phyloP scores from a whole-genome alignment of 1,140 invertebrate genomes.

The Mizuhopecten yessoensis region DNA sequence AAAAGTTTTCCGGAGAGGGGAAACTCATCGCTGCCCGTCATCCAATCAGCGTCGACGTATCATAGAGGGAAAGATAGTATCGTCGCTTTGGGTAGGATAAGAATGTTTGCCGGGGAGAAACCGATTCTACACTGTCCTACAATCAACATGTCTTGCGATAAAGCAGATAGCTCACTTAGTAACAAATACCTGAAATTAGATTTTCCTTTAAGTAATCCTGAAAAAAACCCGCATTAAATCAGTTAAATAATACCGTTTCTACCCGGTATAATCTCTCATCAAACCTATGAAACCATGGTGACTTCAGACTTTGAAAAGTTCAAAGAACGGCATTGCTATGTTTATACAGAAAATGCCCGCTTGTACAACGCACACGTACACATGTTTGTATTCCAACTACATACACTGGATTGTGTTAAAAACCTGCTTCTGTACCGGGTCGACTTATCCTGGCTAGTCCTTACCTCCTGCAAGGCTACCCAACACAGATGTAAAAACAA shows the following conservation, averaged over 20 bases:
- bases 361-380: no score
- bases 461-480: neutral
- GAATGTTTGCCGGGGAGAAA: neutral
- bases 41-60: conserved; percentile 24
- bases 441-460: neutral
- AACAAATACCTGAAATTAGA: neutral
- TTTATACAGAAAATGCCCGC: neutral
- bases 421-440: neutral
- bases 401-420: neutral
- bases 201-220: neutral
- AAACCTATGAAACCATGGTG: neutral
- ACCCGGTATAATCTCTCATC: neutral
- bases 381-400: neutral
- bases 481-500: conserved; percentile 17
- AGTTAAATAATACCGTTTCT: neutral
- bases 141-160: neutral
- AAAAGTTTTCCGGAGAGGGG: neutral
- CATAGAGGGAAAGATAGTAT: neutral
- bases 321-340: neutral
- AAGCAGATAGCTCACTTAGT: neutral
- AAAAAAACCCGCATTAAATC: neutral
- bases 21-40: conserved; percentile 1
- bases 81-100: neutral
- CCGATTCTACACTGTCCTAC: neutral
- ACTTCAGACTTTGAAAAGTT: neutral